These are phyloP conservation scores for Xenopus petersii DNA, from an alignment of 2,797 vertebrate species.

Conservation along the genomic window DNA sequence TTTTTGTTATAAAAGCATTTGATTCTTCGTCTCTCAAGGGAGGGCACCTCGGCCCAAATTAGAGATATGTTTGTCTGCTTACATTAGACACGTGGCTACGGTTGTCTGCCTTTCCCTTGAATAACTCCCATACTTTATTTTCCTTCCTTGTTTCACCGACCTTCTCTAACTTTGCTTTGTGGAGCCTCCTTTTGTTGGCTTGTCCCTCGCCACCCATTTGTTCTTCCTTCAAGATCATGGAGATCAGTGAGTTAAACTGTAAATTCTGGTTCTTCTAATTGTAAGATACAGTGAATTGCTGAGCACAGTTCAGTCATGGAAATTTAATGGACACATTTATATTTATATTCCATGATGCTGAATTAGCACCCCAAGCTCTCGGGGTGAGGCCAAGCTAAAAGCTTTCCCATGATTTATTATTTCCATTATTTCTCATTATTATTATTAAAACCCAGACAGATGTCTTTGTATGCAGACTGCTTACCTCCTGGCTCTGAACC, in stretches of 20 bases:
- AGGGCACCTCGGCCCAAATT: slow-evolving; percentile 32
- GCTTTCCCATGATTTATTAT: too few relatives aligned
- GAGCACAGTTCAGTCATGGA: too few relatives aligned
- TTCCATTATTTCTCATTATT: too few relatives aligned
- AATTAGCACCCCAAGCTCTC: too few relatives aligned
- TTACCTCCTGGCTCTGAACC: too few relatives aligned
- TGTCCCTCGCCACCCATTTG: slow-evolving; percentile 13
- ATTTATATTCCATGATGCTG: too few relatives aligned
- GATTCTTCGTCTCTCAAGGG: not conserved
- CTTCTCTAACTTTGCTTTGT: not conserved
- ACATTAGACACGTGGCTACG: slow-evolving; percentile 35
- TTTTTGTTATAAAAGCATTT: slow-evolving; percentile 29
- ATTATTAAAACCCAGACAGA: too few relatives aligned
- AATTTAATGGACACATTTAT: too few relatives aligned
- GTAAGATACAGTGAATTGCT: too few relatives aligned
- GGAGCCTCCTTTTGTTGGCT: slow-evolving; percentile 4
- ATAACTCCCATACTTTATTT: not conserved
- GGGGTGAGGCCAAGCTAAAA: too few relatives aligned
- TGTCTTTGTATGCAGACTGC: too few relatives aligned
- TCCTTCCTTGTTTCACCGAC: not conserved
- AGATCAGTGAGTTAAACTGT: not conserved
- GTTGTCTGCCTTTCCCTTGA: slow-evolving; percentile 25
- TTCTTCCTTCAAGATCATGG: not conserved
- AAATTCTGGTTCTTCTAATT: not conserved
- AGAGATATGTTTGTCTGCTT: slow-evolving; percentile 44